Evolutionary conservation across 2,888 invertebrate species (phyloP).

Genomic region (Eremobia ochroleuca): DNA sequence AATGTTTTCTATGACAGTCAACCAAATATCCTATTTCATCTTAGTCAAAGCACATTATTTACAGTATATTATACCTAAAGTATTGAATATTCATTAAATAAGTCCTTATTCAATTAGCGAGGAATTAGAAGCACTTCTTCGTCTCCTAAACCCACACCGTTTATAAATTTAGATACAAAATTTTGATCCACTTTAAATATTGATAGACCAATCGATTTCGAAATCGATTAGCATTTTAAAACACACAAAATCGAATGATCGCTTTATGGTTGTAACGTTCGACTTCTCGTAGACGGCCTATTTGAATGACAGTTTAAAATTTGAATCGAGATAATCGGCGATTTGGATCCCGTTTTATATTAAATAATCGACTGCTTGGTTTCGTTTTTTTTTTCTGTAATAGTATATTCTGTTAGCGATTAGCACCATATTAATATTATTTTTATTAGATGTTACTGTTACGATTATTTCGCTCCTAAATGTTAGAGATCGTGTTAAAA

Average conservation of each 20-base stretch:
- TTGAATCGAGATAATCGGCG: conserved; percentile 53
- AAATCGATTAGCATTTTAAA: conserved; percentile 62
- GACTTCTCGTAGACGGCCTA: conserved; percentile 40
- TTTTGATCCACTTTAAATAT: conserved; percentile 51
- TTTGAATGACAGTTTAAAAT: conserved; percentile 51
- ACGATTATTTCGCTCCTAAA: conserved; percentile 35
- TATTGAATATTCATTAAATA: conserved; percentile 48
- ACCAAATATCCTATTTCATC: conserved; percentile 26
- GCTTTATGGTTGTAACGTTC: conserved; percentile 49
- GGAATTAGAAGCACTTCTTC: conserved; percentile 14
- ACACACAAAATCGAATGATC: conserved; percentile 55
- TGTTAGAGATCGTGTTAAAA: conserved; percentile 40
- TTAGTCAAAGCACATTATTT: conserved; percentile 41
- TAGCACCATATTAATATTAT: conserved; percentile 58
- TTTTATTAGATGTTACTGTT: conserved; percentile 58
- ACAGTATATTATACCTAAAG: conserved; percentile 3
- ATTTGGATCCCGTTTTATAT: conserved; percentile 61
- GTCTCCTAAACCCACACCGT: conserved; percentile 32
- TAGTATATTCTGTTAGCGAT: conserved; percentile 53
- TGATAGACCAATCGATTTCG: conserved; percentile 60
- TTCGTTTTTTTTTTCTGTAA: conserved; percentile 42
- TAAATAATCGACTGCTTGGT: conserved; percentile 54
- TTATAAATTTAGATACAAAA: conserved; percentile 59
- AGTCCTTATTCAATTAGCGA: conserved; percentile 54
- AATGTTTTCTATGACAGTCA: conserved; percentile 42